phyloP scores from a whole-genome alignment of 2,113 vertebrate species.

The Peromyscus maniculatus region DNA sequence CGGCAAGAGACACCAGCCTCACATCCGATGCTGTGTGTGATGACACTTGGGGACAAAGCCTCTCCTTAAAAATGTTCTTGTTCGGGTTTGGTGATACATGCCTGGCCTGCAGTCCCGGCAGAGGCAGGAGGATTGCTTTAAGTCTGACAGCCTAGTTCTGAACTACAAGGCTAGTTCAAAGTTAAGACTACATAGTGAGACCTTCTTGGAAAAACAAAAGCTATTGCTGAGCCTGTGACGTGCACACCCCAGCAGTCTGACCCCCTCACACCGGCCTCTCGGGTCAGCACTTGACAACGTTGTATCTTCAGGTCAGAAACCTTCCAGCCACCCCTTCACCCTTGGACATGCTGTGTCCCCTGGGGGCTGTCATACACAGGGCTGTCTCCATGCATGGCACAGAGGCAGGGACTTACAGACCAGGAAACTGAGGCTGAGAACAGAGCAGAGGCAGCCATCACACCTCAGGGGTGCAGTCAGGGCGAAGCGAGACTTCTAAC shows the following conservation, averaged over 20 bases:
- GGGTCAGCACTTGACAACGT: neutral
- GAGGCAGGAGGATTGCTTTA: neutral
- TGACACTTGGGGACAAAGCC: neutral
- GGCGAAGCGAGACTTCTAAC: neutral
- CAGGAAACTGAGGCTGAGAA: neutral
- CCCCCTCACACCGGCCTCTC: too few relatives aligned
- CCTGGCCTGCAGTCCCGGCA: neutral
- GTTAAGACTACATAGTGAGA: neutral
- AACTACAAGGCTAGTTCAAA: neutral
- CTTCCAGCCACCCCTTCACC: neutral
- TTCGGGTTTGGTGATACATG: neutral
- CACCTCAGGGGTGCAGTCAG: neutral
- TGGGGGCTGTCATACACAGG: neutral
- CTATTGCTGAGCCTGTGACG: neutral
- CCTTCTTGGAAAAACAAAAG: too few relatives aligned
- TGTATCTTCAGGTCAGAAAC: neutral
- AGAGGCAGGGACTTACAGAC: neutral
- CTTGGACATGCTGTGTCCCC: neutral
- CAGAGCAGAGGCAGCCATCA: neutral
- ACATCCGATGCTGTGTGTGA: accelerated
- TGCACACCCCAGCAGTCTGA: too few relatives aligned
- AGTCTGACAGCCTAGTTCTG: neutral
- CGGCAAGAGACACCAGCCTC: accelerated
- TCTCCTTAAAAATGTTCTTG: neutral
- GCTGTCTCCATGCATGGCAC: neutral